Evolutionary conservation across 2,113 vertebrate genomes (phyloP), one percentile per base, ranked within the genome.

Genomic region (Engraulis encrasicolus): DNA sequence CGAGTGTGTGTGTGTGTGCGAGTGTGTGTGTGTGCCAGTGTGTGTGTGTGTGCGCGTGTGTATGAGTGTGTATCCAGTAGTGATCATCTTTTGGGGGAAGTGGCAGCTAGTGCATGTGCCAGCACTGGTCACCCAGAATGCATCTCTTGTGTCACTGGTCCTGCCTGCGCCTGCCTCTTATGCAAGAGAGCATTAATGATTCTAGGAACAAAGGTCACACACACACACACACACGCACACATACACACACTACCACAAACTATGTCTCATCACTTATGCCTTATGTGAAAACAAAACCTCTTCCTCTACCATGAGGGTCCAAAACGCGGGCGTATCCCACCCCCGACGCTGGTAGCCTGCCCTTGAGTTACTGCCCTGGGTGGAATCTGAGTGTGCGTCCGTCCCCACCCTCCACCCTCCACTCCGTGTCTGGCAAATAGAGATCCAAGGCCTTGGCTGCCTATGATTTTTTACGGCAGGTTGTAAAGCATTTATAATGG

Each of bases 401-500:
- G n/a, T n/a, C n/a, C n/a, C n/a, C n/a, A n/a, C n/a, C n/a, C n/a
- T n/a, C 27, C 27, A 17, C 66, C 6, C 19, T 15, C 12, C 66
- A 11, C 61, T 31, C 27, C 66, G 17, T 79, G 45, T 87, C 45
- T 81, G 31, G 38, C 78, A 80, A 81, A 88, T 82, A 81, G 78
- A 88, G 84, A 83, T 61, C 83, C 85, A 82, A 79, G 82, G 66
- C 84, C 85, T 86, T 87, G 81, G 86, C 83, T 86, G 84, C 23
- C 80, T 87, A 58, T 87, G 80, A 81, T 78, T 40, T 85, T 88
- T 88, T 89, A 89, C 79, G 81, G 86, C 48, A 36, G 74, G 85
- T 85, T 83, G 88, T 86, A 88, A 89, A 90, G 84, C 77, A 86
- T 89, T 91, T 86, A 85, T 89, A 88, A 87, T 88, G 84, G 79